Percentiles rank a stretch among this genome's conserved stretches.
Conservation (phyloP, 2,113 vertebrate genomes). For the Anhinga anhinga region DNA sequence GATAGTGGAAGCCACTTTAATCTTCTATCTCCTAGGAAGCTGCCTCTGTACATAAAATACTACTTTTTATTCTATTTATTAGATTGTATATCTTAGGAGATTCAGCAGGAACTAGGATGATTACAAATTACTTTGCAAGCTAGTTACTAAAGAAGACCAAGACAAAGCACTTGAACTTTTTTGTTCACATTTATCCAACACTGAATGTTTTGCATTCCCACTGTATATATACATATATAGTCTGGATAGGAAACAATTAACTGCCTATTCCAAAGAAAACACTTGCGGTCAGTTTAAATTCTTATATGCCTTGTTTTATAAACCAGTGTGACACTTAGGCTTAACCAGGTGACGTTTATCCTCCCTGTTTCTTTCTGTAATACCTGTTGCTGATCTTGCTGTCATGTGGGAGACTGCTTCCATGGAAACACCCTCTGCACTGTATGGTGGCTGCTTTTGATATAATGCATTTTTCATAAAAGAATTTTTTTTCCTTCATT, state of each 20-base stretch:
- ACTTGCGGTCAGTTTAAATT: not conserved
- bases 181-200: not conserved
- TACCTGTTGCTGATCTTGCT: not conserved
- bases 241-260: not conserved
- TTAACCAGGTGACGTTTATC: not conserved
- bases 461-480: not conserved
- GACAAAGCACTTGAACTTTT: not conserved
- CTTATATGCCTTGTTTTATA: not conserved
- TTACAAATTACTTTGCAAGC: not conserved
- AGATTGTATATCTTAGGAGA: not conserved
- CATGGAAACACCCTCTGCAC: not conserved
- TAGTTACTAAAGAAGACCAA: not conserved
- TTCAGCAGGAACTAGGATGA: not conserved
- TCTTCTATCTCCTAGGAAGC: not conserved
- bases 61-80: not conserved
- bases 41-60: not conserved
- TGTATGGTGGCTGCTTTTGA: not conserved
- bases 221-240: not conserved
- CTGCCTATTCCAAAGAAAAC: not conserved
- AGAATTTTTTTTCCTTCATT: rapidly evolving
- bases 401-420: not conserved
- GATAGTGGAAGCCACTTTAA: not conserved
- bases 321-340: not conserved
- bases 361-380: not conserved
- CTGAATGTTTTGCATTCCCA: not conserved